A percentile compares a stretch with the other conserved stretches of the same genome.
Conservation (phyloP, 2,888 invertebrate genomes). For the Ectobius pallidus region DNA sequence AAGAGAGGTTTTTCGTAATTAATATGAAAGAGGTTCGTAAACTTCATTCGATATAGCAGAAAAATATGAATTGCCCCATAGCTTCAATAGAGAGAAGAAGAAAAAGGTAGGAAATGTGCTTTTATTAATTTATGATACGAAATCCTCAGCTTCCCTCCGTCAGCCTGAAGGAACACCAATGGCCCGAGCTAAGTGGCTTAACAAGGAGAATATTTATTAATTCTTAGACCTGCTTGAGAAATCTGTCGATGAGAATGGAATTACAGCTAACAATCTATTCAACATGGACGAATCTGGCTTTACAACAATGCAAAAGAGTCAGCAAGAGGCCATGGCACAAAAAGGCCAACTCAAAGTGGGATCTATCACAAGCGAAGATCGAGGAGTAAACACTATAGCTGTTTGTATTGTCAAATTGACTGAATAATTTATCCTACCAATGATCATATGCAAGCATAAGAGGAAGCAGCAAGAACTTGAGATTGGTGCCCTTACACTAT, state of each 20-base stretch:
- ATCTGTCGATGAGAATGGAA: constrained; percentile 8
- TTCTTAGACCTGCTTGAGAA: constrained; percentile 1
- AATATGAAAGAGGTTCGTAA: no score
- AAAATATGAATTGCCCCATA: constrained; percentile 10
- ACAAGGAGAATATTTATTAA: not conserved
- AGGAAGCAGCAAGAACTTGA: no score
- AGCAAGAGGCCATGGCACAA: not conserved
- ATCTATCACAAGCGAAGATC: not conserved
- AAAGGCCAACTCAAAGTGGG: not conserved
- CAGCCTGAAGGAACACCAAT: constrained; percentile 10
- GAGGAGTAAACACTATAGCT: not conserved
- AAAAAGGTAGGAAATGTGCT: constrained; percentile 9
- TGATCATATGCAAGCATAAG: no score
- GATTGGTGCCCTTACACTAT: no score
- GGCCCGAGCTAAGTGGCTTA: not conserved
- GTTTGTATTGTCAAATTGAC: not conserved
- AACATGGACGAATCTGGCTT: constrained; percentile 16
- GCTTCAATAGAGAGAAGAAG: constrained; percentile 6
- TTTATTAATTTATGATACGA: constrained; percentile 13
- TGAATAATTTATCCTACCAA: not conserved
- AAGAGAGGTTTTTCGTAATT: no score
- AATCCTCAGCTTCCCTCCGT: constrained; percentile 15
- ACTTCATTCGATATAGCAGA: no score
- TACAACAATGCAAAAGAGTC: constrained; percentile 9
- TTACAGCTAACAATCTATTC: constrained; percentile 7